Conservation (phyloP, 23 tunicate species). For the Trididemnum clinides region DNA sequence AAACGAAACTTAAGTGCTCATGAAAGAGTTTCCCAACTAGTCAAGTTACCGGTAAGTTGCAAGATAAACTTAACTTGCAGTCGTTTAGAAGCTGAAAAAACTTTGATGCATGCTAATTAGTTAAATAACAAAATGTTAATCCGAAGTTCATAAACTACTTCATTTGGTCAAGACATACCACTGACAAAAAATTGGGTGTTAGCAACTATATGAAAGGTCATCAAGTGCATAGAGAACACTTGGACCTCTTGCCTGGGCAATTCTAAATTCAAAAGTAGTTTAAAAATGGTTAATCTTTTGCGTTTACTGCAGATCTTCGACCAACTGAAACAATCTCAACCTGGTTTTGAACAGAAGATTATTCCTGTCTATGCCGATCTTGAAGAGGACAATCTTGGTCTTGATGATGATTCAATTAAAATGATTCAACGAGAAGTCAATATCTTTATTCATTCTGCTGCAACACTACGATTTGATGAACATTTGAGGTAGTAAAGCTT, state of each 20-base stretch:
- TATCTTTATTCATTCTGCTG: conserved; percentile 87
- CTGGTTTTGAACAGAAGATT: conserved; percentile 24
- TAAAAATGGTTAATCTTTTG: no score
- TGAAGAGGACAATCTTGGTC: conserved; percentile 60
- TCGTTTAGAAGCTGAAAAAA: no score
- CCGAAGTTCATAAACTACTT: no score
- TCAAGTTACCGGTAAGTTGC: conserved; percentile 43
- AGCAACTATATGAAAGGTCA: no score
- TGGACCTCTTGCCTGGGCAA: no score
- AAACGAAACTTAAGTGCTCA: conserved; percentile 43
- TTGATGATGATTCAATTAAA: conserved; percentile 39
- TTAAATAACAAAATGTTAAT: no score
- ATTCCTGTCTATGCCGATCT: conserved; percentile 49
- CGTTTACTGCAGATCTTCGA: conserved; percentile 28
- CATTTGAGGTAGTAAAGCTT: conserved; percentile 54
- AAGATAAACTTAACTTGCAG: no score
- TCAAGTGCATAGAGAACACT: no score
- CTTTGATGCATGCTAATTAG: no score
- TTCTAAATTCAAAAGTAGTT: no score
- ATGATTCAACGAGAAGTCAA: conserved; percentile 54
- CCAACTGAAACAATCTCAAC: conserved; percentile 21
- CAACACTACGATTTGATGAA: conserved; percentile 81
- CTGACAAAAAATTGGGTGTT: no score
- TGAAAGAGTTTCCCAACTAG: conserved; percentile 45
- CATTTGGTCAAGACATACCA: no score